Conservation (phyloP, 2,113 vertebrate genomes). For the Colistium nudipinnis region DNA sequence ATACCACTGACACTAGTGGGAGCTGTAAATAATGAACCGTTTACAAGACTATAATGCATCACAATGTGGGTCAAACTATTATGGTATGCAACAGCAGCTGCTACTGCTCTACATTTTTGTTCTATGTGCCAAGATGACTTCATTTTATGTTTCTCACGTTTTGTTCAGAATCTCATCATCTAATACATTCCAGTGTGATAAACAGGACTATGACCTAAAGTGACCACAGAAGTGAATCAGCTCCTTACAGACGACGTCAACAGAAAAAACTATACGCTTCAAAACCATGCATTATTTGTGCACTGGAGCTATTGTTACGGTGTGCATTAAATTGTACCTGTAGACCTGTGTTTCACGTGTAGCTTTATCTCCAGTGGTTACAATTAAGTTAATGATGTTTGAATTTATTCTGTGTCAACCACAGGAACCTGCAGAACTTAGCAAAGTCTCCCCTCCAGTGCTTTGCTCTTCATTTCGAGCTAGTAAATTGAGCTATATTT, state of each 20-base stretch:
- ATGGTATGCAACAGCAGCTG: constrained; percentile 23
- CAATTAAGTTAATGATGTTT: constrained; percentile 16
- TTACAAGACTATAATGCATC: constrained; percentile 13
- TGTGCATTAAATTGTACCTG: constrained; percentile 1
- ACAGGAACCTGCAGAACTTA: constrained; percentile 1
- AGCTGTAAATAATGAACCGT: constrained; percentile 51
- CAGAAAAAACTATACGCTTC: neutral
- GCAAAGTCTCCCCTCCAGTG: neutral
- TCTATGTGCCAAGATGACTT: constrained; percentile 2
- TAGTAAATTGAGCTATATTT: neutral
- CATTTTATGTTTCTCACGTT: neutral
- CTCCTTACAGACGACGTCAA: neutral
- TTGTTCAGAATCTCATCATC: neutral
- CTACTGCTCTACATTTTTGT: constrained; percentile 11
- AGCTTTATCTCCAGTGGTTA: constrained; percentile 7
- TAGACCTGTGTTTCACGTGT: neutral
- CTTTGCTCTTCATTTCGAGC: neutral
- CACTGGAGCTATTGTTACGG: neutral
- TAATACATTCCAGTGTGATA: neutral
- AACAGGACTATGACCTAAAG: neutral
- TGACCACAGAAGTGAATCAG: neutral
- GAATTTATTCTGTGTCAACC: constrained; percentile 4
- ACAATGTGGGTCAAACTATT: constrained; percentile 29
- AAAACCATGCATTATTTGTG: neutral
- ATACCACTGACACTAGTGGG: constrained; percentile 2